A percentile compares a stretch with the other conserved stretches of the same genome.
These are phyloP conservation scores for Cirrhinus molitorella DNA, from an alignment of 2,797 vertebrate species.

Conservation along the genomic window DNA sequence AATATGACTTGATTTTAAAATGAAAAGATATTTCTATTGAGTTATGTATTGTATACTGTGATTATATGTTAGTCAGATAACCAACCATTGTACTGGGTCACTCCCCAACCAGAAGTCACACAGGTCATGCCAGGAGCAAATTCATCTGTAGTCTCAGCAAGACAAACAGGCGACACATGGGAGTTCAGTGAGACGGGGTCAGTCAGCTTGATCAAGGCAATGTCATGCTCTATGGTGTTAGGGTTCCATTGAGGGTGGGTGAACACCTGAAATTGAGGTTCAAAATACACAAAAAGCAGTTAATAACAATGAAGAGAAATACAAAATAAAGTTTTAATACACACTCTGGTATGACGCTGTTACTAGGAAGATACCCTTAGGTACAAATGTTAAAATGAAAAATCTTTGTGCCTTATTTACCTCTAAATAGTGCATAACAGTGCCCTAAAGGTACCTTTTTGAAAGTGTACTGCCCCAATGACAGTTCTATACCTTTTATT, in stretches of 20 bases:
- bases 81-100: constrained; percentile 70
- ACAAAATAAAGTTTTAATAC: neutral
- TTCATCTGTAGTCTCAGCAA: constrained; percentile 54
- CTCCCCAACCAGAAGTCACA: constrained; percentile 69
- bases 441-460: neutral
- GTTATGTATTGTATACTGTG: neutral
- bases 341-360: neutral
- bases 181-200: constrained; percentile 64
- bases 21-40: neutral
- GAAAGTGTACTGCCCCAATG: too few relatives aligned
- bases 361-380: neutral
- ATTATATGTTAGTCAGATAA: neutral
- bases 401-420: neutral
- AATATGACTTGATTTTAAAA: neutral
- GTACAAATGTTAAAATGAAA: neutral
- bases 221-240: constrained; percentile 79
- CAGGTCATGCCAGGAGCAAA: constrained; percentile 62
- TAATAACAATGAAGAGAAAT: neutral
- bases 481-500: too few relatives aligned
- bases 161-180: constrained; percentile 73
- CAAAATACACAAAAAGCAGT: neutral
- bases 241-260: constrained; percentile 79
- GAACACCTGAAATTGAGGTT: constrained; percentile 77
- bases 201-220: constrained; percentile 83
- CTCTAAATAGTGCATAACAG: neutral